These are phyloP conservation scores for Lipophrys pholis DNA, from an alignment of 2,113 vertebrate species.

Conservation along the genomic window DNA sequence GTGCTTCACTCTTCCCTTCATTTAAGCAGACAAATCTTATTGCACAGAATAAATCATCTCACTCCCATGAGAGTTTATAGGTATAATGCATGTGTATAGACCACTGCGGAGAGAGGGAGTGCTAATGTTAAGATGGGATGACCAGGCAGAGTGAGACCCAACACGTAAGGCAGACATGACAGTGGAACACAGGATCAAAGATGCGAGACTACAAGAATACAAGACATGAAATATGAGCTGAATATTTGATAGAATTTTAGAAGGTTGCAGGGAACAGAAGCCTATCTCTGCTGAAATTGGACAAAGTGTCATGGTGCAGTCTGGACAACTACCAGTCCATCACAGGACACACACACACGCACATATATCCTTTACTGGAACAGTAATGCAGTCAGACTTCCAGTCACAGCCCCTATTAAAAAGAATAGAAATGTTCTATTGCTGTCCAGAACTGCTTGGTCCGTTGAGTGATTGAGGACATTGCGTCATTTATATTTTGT, in stretches of 20 bases:
- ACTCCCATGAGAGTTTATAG: conserved; percentile 57
- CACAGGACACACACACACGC: background rate
- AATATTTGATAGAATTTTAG: conserved; percentile 21
- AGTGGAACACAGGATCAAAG: conserved; percentile 43
- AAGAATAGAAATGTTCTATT: conserved; percentile 55
- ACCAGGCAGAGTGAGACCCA: conserved; percentile 19
- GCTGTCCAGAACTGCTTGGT: conserved; percentile 40
- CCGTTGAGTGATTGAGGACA: conserved; percentile 34
- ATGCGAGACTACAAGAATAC: conserved; percentile 45
- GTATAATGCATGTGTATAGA: conserved; percentile 68
- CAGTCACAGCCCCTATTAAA: conserved; percentile 56
- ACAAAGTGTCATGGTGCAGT: too few species aligned
- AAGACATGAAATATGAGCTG: conserved; percentile 21
- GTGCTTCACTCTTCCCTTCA: background rate
- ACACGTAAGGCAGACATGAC: conserved; percentile 22
- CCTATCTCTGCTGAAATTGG: background rate
- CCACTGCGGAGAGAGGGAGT: conserved; percentile 12
- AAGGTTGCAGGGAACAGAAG: conserved; percentile 6
- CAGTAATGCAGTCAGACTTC: conserved; percentile 40
- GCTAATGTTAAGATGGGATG: conserved; percentile 14
- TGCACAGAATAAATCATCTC: conserved; percentile 73
- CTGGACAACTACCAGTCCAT: too few species aligned
- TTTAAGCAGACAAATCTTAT: conserved; percentile 61
- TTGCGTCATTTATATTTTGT: conserved; percentile 48
- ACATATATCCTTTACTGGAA: conserved; percentile 18